Conservation (phyloP, 2,888 invertebrate genomes). For the Orchestes rusci region DNA sequence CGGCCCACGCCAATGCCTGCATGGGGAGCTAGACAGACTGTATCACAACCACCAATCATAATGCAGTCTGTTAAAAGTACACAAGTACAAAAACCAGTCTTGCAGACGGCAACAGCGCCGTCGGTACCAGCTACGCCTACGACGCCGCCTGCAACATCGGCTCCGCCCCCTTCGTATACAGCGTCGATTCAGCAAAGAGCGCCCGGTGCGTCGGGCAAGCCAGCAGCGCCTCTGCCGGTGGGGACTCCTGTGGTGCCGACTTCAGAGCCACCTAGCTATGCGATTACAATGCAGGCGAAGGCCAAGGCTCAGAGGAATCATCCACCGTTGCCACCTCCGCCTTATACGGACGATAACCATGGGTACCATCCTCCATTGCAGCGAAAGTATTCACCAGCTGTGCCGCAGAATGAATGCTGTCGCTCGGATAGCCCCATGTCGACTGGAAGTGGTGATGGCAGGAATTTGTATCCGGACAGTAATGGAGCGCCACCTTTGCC, state of each 20-base stretch:
- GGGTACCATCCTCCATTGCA: slow-evolving; percentile 55
- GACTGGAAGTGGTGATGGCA: slow-evolving; percentile 45
- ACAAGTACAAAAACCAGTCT: slow-evolving; percentile 88
- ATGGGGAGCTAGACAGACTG: slow-evolving; percentile 80
- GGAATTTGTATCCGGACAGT: slow-evolving; percentile 40
- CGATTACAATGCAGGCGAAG: slow-evolving; percentile 78
- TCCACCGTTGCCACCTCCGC: slow-evolving; percentile 61
- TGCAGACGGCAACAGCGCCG: slow-evolving; percentile 94
- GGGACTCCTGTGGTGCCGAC: slow-evolving; percentile 52
- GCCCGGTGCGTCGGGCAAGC: slow-evolving; percentile 33
- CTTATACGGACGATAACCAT: slow-evolving; percentile 47
- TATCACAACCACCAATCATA: slow-evolving; percentile 87
- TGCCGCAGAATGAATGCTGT: slow-evolving; percentile 44
- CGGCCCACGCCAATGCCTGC: slow-evolving; percentile 77
- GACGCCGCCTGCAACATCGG: slow-evolving; percentile 43
- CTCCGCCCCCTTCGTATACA: slow-evolving; percentile 77
- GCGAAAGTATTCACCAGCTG: slow-evolving; percentile 61
- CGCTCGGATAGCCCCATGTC: slow-evolving; percentile 51
- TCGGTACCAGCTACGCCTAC: slow-evolving; percentile 51
- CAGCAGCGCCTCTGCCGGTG: slow-evolving; percentile 39
- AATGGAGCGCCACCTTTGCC: slow-evolving; percentile 42
- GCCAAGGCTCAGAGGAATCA: slow-evolving; percentile 54
- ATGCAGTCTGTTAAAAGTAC: slow-evolving; percentile 97
- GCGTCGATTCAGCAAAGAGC: slow-evolving; percentile 69
- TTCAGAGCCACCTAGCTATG: slow-evolving; percentile 87